Base-by-base conservation (phyloP, 2,888 invertebrate genomes). In the Harmothoe impar region DNA sequence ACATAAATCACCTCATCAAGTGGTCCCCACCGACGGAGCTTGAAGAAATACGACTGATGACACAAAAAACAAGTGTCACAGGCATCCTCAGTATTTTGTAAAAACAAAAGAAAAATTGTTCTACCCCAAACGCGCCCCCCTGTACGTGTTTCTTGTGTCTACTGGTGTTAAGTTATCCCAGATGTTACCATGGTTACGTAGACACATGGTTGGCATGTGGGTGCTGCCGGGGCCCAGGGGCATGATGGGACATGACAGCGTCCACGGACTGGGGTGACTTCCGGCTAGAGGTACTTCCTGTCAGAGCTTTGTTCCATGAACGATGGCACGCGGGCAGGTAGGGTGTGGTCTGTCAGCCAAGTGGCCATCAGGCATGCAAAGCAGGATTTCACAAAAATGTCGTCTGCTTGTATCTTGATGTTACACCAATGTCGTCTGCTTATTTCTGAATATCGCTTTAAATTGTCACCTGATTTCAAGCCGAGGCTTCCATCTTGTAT, bases 101-200 rank as follows among this genome's bases (percentile, higher is more conserved):
- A 62, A n/a, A 62, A n/a, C 62, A n/a, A n/a, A 3, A n/a, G 3
- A 62, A 43, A 43, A 43, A 43, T 43, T 3, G n/a, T n/a, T 52
- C 20, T 62, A 15, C 62, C 62, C 62, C 62, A n/a, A 20, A 62
- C 10, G n/a, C 62, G 7, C 62, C 62, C 3, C 23, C 15, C 12
- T 62, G 20, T 62, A 62, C 43, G 10, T 10, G 5, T 43, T 43
- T 43, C 43, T 43, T 43, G 43, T 43, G 3, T 77, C 31, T 31
- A 31, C 17, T 15, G 29, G 25, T 77, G 29, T 17, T 77, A 81
- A 81, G 35, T 81, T 35, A 81, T 35, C 17, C 81, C 81, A 81
- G 81, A 15, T 81, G 81, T 81, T 43, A 35, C 81, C n/a, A 81
- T 81, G 81, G 81, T 81, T 81, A 81, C 81, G 81, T 81, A 17